Evolutionary conservation across 1,140 invertebrate genomes (phyloP).

Genomic region (Eulimnadia texana): DNA sequence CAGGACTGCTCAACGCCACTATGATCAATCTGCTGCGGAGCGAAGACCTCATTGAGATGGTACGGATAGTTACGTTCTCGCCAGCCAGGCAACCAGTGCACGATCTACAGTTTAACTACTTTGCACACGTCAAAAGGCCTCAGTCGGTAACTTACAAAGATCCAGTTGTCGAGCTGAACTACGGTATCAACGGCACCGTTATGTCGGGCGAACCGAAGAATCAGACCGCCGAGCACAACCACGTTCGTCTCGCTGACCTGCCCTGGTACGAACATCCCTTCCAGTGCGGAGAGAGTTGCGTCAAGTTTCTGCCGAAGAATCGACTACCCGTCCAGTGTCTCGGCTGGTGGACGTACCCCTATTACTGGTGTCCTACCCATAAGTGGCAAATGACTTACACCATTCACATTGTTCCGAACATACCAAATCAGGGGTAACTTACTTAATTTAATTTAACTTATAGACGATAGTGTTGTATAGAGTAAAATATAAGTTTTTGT

Average conservation of each 20-base stretch:
- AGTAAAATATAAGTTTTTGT: too few relatives aligned
- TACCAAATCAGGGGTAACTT: neutral
- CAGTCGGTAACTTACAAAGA: neutral
- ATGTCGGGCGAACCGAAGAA: neutral
- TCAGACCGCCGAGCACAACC: neutral
- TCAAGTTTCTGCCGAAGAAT: constrained; percentile 49
- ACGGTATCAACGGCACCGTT: neutral
- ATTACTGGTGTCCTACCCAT: constrained; percentile 52
- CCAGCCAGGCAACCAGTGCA: neutral
- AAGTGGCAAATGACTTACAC: constrained; percentile 65
- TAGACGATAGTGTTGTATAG: too few relatives aligned
- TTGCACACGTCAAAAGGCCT: neutral
- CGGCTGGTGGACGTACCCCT: constrained; percentile 66
- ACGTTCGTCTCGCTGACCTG: neutral
- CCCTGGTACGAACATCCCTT: constrained; percentile 15
- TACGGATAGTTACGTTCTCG: constrained; percentile 1
- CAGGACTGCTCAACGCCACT: neutral
- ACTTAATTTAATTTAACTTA: too few relatives aligned
- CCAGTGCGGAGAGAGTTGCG: constrained; percentile 21
- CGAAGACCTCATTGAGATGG: neutral
- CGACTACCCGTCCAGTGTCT: constrained; percentile 44
- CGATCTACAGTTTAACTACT: neutral
- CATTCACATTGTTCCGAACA: constrained; percentile 38
- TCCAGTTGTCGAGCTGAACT: neutral
- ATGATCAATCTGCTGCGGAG: neutral